These are phyloP conservation scores for Thunnus maccoyii DNA, from an alignment of 2,113 vertebrate genomes.

Conservation along the genomic window DNA sequence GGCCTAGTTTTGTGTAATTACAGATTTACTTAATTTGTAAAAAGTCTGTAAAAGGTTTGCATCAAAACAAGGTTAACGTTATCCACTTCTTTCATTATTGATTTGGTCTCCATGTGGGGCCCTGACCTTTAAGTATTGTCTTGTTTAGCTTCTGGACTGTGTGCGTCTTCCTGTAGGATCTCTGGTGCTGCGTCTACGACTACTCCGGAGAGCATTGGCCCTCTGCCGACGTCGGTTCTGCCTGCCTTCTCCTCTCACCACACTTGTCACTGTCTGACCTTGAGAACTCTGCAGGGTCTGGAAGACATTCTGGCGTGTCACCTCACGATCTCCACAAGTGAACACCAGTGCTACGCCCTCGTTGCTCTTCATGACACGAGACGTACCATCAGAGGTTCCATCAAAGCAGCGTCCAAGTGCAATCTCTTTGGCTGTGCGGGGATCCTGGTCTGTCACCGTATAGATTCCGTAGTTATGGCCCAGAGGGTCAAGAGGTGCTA, in stretches of 20 bases:
- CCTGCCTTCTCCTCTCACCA: slow-evolving; percentile 69
- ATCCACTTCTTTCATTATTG: background rate
- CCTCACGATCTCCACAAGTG: slow-evolving; percentile 89
- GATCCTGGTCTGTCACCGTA: slow-evolving; percentile 97
- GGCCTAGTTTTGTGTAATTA: slow-evolving; percentile 1
- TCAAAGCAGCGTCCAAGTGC: slow-evolving; percentile 97
- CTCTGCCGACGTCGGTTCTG: slow-evolving; percentile 82
- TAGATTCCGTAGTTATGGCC: slow-evolving; percentile 99
- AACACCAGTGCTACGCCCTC: slow-evolving; percentile 92
- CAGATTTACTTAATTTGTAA: slow-evolving; percentile 15
- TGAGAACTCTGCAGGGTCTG: slow-evolving; percentile 86
- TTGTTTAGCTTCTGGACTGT: slow-evolving; percentile 63
- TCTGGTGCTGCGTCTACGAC: slow-evolving; percentile 78
- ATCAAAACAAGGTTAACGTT: slow-evolving; percentile 7
- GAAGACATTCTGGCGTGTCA: slow-evolving; percentile 88
- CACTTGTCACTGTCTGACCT: slow-evolving; percentile 71
- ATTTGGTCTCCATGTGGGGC: background rate
- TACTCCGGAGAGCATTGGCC: slow-evolving; percentile 64
- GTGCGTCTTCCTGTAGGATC: slow-evolving; percentile 52
- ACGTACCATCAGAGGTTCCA: slow-evolving; percentile 93
- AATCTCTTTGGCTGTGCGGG: slow-evolving; percentile 94
- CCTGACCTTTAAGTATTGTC: background rate
- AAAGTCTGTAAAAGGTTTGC: slow-evolving; percentile 6
- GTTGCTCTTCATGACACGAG: slow-evolving; percentile 93
- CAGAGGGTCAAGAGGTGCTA: slow-evolving; percentile 94